These are phyloP conservation scores for Pseudachorutes palmiensis DNA, from an alignment of 1,140 invertebrate species.

Conservation along the genomic window DNA sequence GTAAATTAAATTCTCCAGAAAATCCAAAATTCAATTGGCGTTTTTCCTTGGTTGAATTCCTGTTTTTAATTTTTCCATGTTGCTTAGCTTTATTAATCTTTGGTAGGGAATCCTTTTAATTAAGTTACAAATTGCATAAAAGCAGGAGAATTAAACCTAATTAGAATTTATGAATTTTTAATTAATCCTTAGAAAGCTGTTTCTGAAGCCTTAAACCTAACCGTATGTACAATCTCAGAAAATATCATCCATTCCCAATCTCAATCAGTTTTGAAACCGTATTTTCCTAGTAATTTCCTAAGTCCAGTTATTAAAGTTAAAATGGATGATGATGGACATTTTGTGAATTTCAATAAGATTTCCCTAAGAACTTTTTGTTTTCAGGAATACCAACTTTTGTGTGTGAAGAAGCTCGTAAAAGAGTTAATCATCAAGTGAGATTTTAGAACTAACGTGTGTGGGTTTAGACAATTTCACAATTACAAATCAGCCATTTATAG, in stretches of 20 bases:
- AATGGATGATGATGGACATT: neutral
- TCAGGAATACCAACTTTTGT: no score
- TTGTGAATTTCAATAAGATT: neutral
- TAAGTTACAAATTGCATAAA: no score
- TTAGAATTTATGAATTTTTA: neutral
- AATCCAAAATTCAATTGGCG: no score
- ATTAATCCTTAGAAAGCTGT: neutral
- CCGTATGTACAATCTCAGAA: conserved; percentile 12
- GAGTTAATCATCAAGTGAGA: no score
- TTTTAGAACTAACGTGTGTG: no score
- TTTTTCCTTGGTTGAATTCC: no score
- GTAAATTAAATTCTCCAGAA: no score
- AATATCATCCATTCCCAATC: conserved; percentile 6
- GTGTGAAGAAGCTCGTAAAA: no score
- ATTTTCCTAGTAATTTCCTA: neutral
- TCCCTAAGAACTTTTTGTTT: no score
- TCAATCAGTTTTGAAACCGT: neutral
- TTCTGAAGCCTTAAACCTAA: neutral
- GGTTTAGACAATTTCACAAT: neutral
- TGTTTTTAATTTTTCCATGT: no score
- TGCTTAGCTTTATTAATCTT: no score
- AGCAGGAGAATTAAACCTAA: conserved; percentile 1
- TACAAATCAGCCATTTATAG: neutral
- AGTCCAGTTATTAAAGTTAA: neutral
- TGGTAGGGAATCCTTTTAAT: no score